Base-by-base conservation (phyloP, 2,113 vertebrate species). In the Acanthisitta chloris region DNA sequence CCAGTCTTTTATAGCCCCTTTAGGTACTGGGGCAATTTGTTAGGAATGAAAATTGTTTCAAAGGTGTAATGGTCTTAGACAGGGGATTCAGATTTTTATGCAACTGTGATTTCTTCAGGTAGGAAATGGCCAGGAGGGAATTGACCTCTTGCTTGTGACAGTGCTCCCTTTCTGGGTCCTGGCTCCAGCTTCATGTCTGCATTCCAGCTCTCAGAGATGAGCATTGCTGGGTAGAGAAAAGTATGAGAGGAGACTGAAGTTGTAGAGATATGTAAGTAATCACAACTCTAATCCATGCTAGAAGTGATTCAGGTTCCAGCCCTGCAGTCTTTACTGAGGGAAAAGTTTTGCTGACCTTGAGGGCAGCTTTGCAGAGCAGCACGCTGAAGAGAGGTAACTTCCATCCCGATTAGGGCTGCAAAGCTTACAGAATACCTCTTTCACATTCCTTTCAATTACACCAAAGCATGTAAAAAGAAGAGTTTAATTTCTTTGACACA, bases 401-500 rank as follows among this genome's bases (percentile, higher is more conserved):
- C 66, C 34, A 57, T 14, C 45, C 26, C 40, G 29, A 15, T 57
- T 62, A 61, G 42, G 31, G 36, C 52, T 12, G 19, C 58, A 42
- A 92, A 67, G 33, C 31, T 65, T 74, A 26, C 7, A 6, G 42
- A 55, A 62, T 34, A 20, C 9, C 26, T 65, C 58, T 71, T 70
- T 92, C 49, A 38, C 54, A 12, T 45, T 95, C 59, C 81, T 43
- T 91, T 77, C 64, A 61, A 59, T 40, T 95, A n/a, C n/a, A 62
- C n/a, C 80, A 40, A 65, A 12, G 16, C 15, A 26, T 81, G 15
- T 72, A 59, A 88, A 82, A 66, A 64, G 48, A 78, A 71, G 19
- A 74, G n/a, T 76, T 88, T 71, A 29, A 94, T 94, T 95, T 84
- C 73, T 64, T 72, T 96, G 85, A 95, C 54, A 62, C 31, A 34